A percentile compares a stretch with the other conserved stretches of the same genome.
Conservation (phyloP, 2,113 vertebrate species). For the Harpagus bidentatus region DNA sequence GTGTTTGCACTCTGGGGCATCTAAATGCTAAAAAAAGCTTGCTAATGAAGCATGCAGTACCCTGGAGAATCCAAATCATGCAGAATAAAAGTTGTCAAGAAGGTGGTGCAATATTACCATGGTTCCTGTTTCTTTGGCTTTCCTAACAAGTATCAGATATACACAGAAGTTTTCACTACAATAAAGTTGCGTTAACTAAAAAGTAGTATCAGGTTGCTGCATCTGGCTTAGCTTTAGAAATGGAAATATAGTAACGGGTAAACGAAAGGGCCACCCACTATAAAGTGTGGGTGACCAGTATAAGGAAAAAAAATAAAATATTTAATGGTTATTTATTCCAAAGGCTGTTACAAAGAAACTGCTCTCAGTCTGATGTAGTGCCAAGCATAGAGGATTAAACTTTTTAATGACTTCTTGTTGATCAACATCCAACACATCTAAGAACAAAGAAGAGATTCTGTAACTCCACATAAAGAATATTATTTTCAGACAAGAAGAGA, state of each 20-base stretch:
- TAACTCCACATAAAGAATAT: conserved; percentile 65
- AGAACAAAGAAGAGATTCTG: conserved; percentile 55
- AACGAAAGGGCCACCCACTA: conserved; percentile 73
- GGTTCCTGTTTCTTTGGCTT: conserved; percentile 24
- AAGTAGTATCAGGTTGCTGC: conserved; percentile 42
- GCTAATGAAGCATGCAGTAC: not conserved
- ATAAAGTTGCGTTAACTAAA: not conserved
- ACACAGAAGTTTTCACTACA: not conserved
- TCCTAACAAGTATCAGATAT: conserved; percentile 22
- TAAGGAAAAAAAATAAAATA: conserved; percentile 3
- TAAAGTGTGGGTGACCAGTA: conserved; percentile 66
- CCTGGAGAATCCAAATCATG: not conserved
- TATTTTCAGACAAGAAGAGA: conserved; percentile 60
- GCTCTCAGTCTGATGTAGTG: conserved; percentile 71
- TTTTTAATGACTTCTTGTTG: conserved; percentile 55
- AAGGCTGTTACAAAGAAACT: conserved; percentile 62
- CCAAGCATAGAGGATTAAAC: conserved; percentile 64
- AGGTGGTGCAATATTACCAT: conserved; percentile 1
- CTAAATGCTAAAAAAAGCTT: not conserved
- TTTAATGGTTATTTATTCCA: conserved; percentile 72
- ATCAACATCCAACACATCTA: conserved; percentile 60
- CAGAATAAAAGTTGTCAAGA: conserved; percentile 30
- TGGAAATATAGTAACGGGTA: conserved; percentile 59
- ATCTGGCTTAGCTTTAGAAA: conserved; percentile 62
- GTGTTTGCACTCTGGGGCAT: not conserved